Evolutionary conservation across 2,113 vertebrate genomes (phyloP).

Genomic region (Plestiodon gilberti): DNA sequence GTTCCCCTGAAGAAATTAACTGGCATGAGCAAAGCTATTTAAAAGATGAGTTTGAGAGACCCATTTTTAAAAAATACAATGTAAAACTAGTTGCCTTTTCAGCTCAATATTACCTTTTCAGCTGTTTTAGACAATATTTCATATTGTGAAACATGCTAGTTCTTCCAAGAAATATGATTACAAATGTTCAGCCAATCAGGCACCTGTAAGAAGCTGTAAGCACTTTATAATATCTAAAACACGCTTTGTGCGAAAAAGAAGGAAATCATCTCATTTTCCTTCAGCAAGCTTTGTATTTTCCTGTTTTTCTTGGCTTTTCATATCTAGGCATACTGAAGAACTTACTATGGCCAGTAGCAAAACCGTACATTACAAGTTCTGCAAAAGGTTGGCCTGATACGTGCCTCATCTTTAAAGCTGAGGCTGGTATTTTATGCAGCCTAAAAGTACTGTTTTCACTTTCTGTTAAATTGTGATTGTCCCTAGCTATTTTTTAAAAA

Average conservation of each 20-base stretch:
- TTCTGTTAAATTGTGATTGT: conserved; percentile 26
- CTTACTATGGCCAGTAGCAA: conserved; percentile 58
- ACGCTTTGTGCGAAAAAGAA: conserved; percentile 58
- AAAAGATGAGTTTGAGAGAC: fast-evolving
- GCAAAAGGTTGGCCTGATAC: conserved; percentile 41
- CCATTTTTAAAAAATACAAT: background rate
- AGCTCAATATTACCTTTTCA: background rate
- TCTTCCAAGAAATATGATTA: conserved; percentile 51
- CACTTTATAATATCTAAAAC: conserved; percentile 54
- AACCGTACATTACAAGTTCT: conserved; percentile 51
- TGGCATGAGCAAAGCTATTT: background rate
- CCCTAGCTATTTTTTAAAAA: conserved; percentile 9
- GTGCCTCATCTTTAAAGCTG: conserved; percentile 31
- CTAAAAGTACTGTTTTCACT: conserved; percentile 39
- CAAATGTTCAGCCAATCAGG: conserved; percentile 66
- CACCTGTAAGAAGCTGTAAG: conserved; percentile 46
- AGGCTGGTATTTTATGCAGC: conserved; percentile 24
- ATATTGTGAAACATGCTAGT: conserved; percentile 50
- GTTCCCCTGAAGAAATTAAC: background rate
- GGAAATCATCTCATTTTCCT: conserved; percentile 54
- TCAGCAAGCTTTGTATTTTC: conserved; percentile 62
- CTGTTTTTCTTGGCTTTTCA: conserved; percentile 63
- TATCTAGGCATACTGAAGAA: conserved; percentile 58
- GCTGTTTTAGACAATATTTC: conserved; percentile 49
- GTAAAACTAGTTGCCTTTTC: background rate